A percentile compares a stretch with the other conserved stretches of the same genome.
Conservation (phyloP, 2,888 invertebrate species). For the Hydropsyche betteni region DNA sequence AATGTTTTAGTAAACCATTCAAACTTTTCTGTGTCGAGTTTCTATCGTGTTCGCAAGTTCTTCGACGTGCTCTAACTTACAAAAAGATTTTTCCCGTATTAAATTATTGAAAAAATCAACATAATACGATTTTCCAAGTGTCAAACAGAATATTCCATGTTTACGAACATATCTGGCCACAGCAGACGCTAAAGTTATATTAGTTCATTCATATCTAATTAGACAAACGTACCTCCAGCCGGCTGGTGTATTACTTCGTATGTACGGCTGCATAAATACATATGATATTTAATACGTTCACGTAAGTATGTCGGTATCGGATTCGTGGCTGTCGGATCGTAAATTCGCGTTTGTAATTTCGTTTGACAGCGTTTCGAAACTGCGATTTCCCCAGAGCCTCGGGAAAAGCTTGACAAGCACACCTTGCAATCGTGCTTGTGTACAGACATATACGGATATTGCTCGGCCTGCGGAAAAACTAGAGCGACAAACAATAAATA, state of each 20-base stretch:
- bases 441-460: not conserved
- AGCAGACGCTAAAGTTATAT: conserved; percentile 4
- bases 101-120: too few species aligned
- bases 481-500: conserved; percentile 12
- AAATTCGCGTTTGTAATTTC: conserved; percentile 36
- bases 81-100: too few species aligned
- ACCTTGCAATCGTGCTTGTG: not conserved
- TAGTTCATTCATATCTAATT: conserved; percentile 21
- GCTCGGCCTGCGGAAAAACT: not conserved
- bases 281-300: too few species aligned
- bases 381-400: conserved; percentile 37
- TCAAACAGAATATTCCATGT: too few species aligned
- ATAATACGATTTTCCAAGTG: too few species aligned
- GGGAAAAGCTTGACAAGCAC: conserved; percentile 30
- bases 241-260: too few species aligned
- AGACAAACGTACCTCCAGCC: not conserved
- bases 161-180: too few species aligned
- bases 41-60: conserved; percentile 4
- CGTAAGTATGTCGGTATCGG: conserved; percentile 1
- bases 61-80: not conserved
- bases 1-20: conserved; percentile 7
- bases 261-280: too few species aligned
- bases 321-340: conserved; percentile 28
- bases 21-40: not conserved
- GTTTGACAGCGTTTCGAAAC: conserved; percentile 33